Percentiles rank a stretch among this genome's conserved stretches.
Conservation (phyloP, 2,797 vertebrate genomes). For the Peromyscus aztecus region DNA sequence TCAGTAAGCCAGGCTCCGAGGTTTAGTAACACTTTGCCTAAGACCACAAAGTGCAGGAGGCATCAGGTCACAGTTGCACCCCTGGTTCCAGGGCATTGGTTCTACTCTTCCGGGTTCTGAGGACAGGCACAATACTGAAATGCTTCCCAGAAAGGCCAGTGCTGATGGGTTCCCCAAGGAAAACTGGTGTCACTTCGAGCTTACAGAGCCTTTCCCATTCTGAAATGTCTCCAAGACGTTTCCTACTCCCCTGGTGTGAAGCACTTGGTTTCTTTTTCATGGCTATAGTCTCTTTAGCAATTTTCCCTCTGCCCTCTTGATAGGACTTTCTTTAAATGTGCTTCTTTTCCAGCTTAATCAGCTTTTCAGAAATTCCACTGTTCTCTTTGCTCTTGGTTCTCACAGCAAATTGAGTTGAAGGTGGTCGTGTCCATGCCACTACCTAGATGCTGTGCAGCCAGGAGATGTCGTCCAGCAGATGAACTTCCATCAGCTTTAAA, state of each 20-base stretch:
- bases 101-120: background rate
- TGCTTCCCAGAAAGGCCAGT: background rate
- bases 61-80: background rate
- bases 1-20: background rate
- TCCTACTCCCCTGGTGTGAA: background rate
- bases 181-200: background rate
- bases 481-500: background rate
- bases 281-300: background rate
- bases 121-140: background rate
- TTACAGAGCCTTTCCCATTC: background rate
- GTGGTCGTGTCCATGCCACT: background rate
- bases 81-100: background rate
- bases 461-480: background rate
- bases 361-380: background rate
- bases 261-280: background rate
- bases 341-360: background rate
- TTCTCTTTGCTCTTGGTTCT: background rate
- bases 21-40: too few relatives aligned
- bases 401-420: background rate
- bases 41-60: background rate
- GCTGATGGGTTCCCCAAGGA: background rate
- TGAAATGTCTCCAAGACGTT: background rate
- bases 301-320: background rate
- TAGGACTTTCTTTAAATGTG: background rate
- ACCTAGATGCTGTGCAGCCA: background rate